Base-by-base conservation (phyloP, 2,888 invertebrate genomes). In the Notocelia uddmanniana region DNA sequence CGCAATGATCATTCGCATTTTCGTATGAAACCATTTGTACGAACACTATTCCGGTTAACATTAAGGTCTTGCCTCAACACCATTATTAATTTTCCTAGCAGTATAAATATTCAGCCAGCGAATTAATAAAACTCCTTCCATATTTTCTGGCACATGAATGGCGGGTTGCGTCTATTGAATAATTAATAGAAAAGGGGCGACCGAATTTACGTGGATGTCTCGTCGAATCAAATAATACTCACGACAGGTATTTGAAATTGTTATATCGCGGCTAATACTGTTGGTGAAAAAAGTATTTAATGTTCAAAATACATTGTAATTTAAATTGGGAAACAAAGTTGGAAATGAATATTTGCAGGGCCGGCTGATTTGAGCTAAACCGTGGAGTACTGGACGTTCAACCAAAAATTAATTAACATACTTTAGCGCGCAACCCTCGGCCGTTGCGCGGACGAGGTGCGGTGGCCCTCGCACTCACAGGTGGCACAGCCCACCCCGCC, bases 341-440 rank as follows among this genome's bases (percentile, higher is more conserved):
- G 21, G 19, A 85, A 87, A 89, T 82, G 87, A 84, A 88, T 89
- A 91, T 45, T 92, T 92, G 83, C 91, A 89, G 83, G 85, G 84
- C 85, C 83, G 88, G 85, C 86, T 86, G 91, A 91, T 91, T 91
- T 87, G 87, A 89, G 88, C 87, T 81, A 82, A 83, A 81, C 84
- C 82, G 81, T 81, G 78, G 83, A 86, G 85, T 85, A 83, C 84
- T 85, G 90, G 84, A 91, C 90, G 92, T 90, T 90, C 91, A 88
- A 90, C 92, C 91, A 89, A 93, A 93, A 93, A 93, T 93, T 93
- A 93, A 93, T 93, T 93, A 93, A 93, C 93, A 93, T 93, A 93
- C 93, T 93, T 93, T 89, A 85, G 88, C 83, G 88, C 84, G 83
- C 87, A 88, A 90, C 91, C 92, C 91, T 88, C 87, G 78, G 68